A percentile compares a stretch with the other conserved stretches of the same genome.
These are phyloP conservation scores for Irena cyanogastra DNA, from an alignment of 2,113 vertebrate genomes.

Conservation along the genomic window DNA sequence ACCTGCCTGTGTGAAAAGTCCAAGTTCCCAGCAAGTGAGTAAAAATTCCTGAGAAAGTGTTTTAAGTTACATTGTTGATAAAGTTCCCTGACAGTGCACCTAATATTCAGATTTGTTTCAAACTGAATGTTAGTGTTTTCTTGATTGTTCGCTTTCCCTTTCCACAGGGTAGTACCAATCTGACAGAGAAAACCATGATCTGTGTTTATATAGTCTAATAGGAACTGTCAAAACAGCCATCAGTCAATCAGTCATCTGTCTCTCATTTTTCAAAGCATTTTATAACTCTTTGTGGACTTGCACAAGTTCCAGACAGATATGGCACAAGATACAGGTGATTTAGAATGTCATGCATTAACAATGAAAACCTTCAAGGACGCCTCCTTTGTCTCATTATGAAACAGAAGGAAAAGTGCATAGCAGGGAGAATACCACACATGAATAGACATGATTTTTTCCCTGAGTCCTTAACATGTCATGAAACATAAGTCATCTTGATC, in stretches of 20 bases:
- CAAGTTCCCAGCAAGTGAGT: background rate
- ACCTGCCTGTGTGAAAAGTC: background rate
- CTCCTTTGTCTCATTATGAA: background rate
- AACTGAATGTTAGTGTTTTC: background rate
- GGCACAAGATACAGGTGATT: background rate
- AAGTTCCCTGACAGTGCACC: background rate
- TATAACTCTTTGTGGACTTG: background rate
- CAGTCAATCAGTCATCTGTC: background rate
- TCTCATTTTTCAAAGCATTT: background rate
- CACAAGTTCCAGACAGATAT: background rate
- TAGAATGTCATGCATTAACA: background rate
- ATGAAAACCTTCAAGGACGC: background rate
- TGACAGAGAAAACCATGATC: background rate
- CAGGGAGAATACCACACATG: background rate
- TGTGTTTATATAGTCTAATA: conserved; percentile 11
- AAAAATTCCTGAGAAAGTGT: background rate
- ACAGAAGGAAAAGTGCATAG: background rate
- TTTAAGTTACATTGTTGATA: background rate
- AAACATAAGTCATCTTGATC: background rate
- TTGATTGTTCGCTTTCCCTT: background rate
- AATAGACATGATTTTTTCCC: background rate
- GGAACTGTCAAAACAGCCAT: background rate
- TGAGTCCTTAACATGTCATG: background rate
- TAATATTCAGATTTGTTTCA: background rate
- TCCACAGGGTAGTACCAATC: background rate